Evolutionary conservation across 2,113 vertebrate species (phyloP).

Genomic region (Toxostoma redivivum): DNA sequence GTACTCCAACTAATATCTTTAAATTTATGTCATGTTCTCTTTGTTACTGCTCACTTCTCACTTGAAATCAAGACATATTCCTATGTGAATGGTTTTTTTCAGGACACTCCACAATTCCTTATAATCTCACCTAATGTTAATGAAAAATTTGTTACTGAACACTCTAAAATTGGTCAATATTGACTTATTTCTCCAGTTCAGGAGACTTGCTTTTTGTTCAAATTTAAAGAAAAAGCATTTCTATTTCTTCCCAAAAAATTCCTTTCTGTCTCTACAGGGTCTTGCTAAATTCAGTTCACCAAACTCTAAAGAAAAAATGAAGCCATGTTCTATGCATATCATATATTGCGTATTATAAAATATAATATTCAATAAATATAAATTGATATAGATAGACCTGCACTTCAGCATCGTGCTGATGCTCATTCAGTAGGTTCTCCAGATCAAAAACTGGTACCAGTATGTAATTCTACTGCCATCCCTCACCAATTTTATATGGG

Average conservation of each 20-base stretch:
- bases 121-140: background rate
- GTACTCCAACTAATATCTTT: background rate
- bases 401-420: background rate
- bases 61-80: background rate
- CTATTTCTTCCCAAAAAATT: background rate
- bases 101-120: background rate
- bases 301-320: background rate
- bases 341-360: background rate
- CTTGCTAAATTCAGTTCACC: background rate
- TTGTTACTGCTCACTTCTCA: background rate
- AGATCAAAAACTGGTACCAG: background rate
- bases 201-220: background rate
- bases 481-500: background rate
- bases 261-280: background rate
- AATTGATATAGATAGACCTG: background rate
- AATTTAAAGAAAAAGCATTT: background rate
- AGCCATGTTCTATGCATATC: background rate
- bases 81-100: background rate
- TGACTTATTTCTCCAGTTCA: background rate
- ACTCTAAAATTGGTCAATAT: background rate
- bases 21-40: background rate
- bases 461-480: fast-evolving
- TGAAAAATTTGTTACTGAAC: background rate
- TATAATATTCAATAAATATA: background rate
- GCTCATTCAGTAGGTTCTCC: background rate